Evolutionary conservation across 2,888 invertebrate species (phyloP), one percentile per base, ranked within the genome.

Genomic region (Acronicta aceris): DNA sequence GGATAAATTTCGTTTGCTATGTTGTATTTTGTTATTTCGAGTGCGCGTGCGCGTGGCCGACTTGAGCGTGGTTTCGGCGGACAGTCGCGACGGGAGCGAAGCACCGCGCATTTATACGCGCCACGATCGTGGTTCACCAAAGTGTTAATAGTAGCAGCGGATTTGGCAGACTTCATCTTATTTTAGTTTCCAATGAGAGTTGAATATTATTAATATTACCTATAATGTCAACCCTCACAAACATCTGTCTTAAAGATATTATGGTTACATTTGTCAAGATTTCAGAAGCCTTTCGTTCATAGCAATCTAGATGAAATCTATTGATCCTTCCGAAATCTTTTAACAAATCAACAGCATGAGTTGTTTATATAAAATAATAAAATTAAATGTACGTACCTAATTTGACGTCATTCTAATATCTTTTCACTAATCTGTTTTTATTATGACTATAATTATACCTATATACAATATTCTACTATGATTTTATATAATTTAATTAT

Each of bases 21-120:
- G 7, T 21, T 25, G 12, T 33, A 21, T 56, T 47, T 55, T 15
- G 42, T 61, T 58, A 61, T 75, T 75, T 71, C 59, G 79, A 76
- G 71, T 81, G 85, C 87, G 88, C 90, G 89, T 83, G 84, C 84
- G 88, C 78, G 79, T 79, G 81, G 82, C 82, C 68, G 83, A 33
- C 85, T 81, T 79, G 87, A 81, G 76, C 87, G 88, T 88, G 87
- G 88, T 89, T 90, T 86, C 86, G 87, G 74, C 85, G 84, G 81
- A 85, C 84, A 87, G 86, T 90, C 86, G 78, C 81, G 82, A 51
- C 83, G 76, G 84, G 82, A 85, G 83, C 82, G 84, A 72, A 74
- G 76, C 65, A 65, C 85, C 86, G 88, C 72, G 90, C 86, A 90
- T 93, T 92, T 93, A 93, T 94, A 94, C 83, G 85, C 61, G 65